Evolutionary conservation across 1,140 invertebrate species (phyloP).

Genomic region (Neuroterus valhalla): DNA sequence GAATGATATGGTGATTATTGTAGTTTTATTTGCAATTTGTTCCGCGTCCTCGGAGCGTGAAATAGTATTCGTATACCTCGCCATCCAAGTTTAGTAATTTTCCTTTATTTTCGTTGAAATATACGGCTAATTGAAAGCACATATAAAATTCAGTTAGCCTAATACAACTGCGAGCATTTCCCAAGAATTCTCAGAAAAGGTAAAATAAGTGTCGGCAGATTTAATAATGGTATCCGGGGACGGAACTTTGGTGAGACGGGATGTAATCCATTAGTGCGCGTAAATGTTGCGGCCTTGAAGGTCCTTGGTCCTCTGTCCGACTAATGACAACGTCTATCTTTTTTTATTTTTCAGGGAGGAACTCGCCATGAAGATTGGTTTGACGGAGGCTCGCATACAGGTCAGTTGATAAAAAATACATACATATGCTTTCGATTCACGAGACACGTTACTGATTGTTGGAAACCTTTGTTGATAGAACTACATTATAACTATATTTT

Average conservation of each 20-base stretch:
- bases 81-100: not conserved
- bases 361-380: constrained; percentile 96
- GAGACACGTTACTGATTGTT: not conserved
- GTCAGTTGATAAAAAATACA: constrained; percentile 77
- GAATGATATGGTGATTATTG: too few species aligned
- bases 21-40: constrained; percentile 11
- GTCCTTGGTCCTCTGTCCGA: constrained; percentile 30
- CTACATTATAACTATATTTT: too few species aligned
- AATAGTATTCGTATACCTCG: constrained; percentile 1
- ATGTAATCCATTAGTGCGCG: constrained; percentile 39
- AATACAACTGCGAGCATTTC: not conserved
- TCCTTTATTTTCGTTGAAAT: not conserved
- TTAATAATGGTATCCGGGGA: constrained; percentile 19
- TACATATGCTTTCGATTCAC: not conserved
- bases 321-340: constrained; percentile 47
- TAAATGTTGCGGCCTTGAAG: constrained; percentile 35
- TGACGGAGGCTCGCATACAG: constrained; percentile 98
- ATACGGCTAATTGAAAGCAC: not conserved
- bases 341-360: constrained; percentile 89
- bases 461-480: too few species aligned
- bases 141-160: not conserved
- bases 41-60: constrained; percentile 14
- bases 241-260: constrained; percentile 22
- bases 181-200: not conserved
- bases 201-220: constrained; percentile 5